These are phyloP conservation scores for Caranx melampygus DNA, from an alignment of 2,113 vertebrate genomes.

Conservation along the genomic window DNA sequence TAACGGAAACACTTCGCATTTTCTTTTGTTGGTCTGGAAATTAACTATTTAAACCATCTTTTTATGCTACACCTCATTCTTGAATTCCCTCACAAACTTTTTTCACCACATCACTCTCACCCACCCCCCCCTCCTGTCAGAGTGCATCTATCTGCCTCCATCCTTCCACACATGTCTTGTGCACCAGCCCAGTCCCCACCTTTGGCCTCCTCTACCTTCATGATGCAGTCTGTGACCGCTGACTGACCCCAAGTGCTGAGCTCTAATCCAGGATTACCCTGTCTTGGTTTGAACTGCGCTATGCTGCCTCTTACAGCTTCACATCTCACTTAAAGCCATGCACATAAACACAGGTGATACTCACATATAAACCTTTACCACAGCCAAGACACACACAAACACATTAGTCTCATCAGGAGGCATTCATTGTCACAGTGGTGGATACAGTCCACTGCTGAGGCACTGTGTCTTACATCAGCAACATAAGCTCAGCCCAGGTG, in stretches of 20 bases:
- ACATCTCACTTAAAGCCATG: constrained; percentile 37
- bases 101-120: neutral
- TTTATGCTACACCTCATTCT: neutral
- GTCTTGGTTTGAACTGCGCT: constrained; percentile 56
- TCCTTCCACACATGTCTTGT: constrained; percentile 33
- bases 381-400: constrained; percentile 5
- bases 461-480: constrained; percentile 27
- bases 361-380: neutral
- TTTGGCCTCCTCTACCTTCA: constrained; percentile 44
- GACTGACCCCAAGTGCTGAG: constrained; percentile 71
- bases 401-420: neutral
- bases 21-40: constrained; percentile 4
- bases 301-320: constrained; percentile 40
- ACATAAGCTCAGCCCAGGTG: constrained; percentile 50
- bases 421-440: constrained; percentile 12
- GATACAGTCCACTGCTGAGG: constrained; percentile 3
- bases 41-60: neutral
- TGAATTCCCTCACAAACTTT: neutral
- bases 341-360: constrained; percentile 33
- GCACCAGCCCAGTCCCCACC: constrained; percentile 40
- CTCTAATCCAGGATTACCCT: constrained; percentile 80
- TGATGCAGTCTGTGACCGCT: constrained; percentile 63
- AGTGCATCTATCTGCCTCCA: constrained; percentile 24
- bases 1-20: neutral
- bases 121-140: neutral